A percentile compares a stretch with the other conserved stretches of the same genome.
Conservation (phyloP, 2,888 invertebrate genomes). For the Halocaridina rubra region DNA sequence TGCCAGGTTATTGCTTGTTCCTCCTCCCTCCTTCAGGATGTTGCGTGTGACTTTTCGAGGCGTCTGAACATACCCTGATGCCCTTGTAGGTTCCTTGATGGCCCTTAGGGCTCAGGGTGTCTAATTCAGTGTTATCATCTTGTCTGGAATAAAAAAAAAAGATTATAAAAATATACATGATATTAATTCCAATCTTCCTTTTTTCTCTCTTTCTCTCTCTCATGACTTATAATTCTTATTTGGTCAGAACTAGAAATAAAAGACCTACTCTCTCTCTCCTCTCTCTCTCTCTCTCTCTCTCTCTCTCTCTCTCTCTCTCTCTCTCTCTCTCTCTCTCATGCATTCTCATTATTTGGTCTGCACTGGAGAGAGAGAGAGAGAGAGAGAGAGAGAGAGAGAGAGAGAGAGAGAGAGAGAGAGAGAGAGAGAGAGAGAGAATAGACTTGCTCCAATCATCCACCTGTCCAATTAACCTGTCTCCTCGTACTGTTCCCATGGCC, state of each 20-base stretch:
- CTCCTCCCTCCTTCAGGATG: too few species aligned
- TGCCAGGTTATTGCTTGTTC: too few species aligned
- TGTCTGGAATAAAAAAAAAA: too few species aligned
- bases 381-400: slow-evolving; percentile 4
- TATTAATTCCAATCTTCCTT: too few species aligned
- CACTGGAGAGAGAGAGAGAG: background rate
- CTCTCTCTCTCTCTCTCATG: background rate
- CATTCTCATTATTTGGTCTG: background rate
- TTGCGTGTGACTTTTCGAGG: too few species aligned
- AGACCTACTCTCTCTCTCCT: background rate
- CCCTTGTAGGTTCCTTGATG: background rate
- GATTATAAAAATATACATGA: too few species aligned
- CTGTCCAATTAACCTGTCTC: background rate
- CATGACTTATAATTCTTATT: too few species aligned
- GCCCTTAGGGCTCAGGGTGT: background rate
- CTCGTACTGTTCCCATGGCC: too few species aligned
- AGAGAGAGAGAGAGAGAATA: background rate
- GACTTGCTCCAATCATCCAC: background rate
- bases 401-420: slow-evolving; percentile 11
- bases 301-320: slow-evolving; percentile 6
- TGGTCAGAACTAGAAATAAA: too few species aligned
- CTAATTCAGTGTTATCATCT: background rate
- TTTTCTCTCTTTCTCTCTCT: too few species aligned
- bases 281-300: background rate
- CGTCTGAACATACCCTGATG: too few species aligned